phyloP scores from a whole-genome alignment of 2,113 vertebrate species.

The Lathamus discolor region DNA sequence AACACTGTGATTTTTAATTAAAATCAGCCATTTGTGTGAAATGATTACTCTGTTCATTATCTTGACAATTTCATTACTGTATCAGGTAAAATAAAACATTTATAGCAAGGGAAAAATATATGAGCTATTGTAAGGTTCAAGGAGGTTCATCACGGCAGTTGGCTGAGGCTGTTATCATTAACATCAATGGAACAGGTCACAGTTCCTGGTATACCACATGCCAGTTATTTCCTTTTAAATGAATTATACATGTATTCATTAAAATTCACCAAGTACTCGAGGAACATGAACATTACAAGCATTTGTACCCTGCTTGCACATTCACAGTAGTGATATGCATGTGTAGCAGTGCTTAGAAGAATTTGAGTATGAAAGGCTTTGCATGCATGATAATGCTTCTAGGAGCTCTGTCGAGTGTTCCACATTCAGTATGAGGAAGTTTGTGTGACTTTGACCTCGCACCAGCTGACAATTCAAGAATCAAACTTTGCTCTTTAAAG shows the following conservation, averaged over 20 bases:
- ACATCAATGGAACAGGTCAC: conserved; percentile 53
- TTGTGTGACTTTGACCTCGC: not conserved
- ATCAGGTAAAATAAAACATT: conserved; percentile 71
- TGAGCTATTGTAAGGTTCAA: conserved; percentile 54
- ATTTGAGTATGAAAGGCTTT: not conserved
- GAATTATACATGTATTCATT: conserved; percentile 47
- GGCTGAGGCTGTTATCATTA: conserved; percentile 52
- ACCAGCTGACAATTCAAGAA: not conserved
- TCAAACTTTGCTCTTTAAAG: not conserved
- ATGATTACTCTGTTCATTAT: conserved; percentile 70
- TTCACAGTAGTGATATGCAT: not conserved
- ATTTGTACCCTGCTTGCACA: not conserved
- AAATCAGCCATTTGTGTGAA: conserved; percentile 66
- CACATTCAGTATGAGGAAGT: not conserved
- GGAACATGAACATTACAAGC: not conserved
- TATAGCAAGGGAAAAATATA: conserved; percentile 55
- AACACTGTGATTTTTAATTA: conserved; percentile 68
- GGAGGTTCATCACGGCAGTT: conserved; percentile 29
- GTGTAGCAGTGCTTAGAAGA: not conserved
- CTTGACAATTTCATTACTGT: conserved; percentile 71
- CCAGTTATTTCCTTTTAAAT: conserved; percentile 33
- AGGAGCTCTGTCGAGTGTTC: not conserved
- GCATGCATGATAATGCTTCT: not conserved
- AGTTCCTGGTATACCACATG: not conserved
- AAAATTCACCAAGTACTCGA: not conserved